Percentiles rank a stretch among this genome's conserved stretches.
Evolutionary conservation across 2,113 vertebrate species (phyloP).

Genomic region (Cynoglossus semilaevis): DNA sequence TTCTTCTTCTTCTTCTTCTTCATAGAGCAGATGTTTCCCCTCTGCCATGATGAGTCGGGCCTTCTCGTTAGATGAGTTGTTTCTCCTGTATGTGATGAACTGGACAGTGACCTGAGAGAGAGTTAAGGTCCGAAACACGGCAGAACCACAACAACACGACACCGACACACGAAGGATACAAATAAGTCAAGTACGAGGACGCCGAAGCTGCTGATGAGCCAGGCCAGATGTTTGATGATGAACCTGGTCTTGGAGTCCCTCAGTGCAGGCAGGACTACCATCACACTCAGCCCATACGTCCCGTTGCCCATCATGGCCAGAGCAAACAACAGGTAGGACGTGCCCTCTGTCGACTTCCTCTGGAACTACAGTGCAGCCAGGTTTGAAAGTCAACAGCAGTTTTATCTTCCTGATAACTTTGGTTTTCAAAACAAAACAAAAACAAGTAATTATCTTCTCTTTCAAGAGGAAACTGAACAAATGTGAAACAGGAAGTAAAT

Average conservation of each 20-base stretch:
- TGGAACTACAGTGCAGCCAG: conserved; percentile 51
- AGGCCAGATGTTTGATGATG: conserved; percentile 73
- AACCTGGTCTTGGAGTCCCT: conserved; percentile 46
- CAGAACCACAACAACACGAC: too few relatives aligned
- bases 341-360: conserved; percentile 71
- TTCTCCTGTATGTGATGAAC: conserved; percentile 65
- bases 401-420: too few relatives aligned
- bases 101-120: conserved; percentile 66
- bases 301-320: conserved; percentile 72
- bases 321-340: conserved; percentile 69
- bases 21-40: conserved; percentile 63
- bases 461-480: too few relatives aligned
- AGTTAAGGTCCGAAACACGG: conserved; percentile 66
- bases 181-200: conserved; percentile 73
- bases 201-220: conserved; percentile 74
- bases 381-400: background rate
- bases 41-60: conserved; percentile 46
- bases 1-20: too few relatives aligned
- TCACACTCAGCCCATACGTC: conserved; percentile 64
- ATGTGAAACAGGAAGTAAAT: too few relatives aligned
- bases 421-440: too few relatives aligned
- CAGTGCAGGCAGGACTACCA: conserved; percentile 66
- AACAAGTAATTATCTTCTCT: too few relatives aligned
- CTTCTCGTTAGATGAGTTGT: background rate
- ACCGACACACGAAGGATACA: too few relatives aligned